Evolutionary conservation across 2,888 invertebrate genomes (phyloP), one percentile per base, ranked within the genome.

Genomic region (Agrilus cyanescens): DNA sequence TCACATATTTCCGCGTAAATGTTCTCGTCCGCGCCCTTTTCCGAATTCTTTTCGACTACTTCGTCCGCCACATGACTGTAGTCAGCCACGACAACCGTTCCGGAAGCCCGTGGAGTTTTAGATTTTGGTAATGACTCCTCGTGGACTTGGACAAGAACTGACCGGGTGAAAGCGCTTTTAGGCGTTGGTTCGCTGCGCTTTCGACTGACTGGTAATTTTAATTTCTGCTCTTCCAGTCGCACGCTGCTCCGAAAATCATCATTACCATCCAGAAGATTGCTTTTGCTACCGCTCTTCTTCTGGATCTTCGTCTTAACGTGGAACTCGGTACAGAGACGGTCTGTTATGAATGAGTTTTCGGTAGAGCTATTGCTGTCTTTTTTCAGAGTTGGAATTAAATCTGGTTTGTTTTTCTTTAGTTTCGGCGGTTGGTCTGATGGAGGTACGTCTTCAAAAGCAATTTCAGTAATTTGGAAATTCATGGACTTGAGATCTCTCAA

Each of bases 61-160:
- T 80, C 80, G 50, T 82, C 81, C 6, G 78, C 76, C 4, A 81
- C 81, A 64, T 79, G 78, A 8, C 80, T 79, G 49, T 82, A 82
- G 2, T 81, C 81, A 25, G 81, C 61, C 58, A 81, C 81, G 61
- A 80, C 81, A 39, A 75, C 73, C 4, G 74, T 71, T 4, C 39
- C 34, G 5, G 47, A 43, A 29, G 30, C 37, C 33, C 32, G 41
- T 16, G 72, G 58, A 49, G 71, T 72, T 49, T 74, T 74, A 51
- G 72, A 72, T 36, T 72, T 71, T 10, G 72, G 70, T 54, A 73
- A 70, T 12, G 46, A 46, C 2, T 73, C 72, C 51, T 74, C 64
- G 41, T 74, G 68, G 13, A 75, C 65, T 61, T 71, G 74, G 7
- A 72, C 63, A 4, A 57, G 52, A 12, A 59, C 58, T 7, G 58